These are phyloP conservation scores for Drosophila prostipennis DNA, from an alignment of 2,888 invertebrate species.

Conservation along the genomic window DNA sequence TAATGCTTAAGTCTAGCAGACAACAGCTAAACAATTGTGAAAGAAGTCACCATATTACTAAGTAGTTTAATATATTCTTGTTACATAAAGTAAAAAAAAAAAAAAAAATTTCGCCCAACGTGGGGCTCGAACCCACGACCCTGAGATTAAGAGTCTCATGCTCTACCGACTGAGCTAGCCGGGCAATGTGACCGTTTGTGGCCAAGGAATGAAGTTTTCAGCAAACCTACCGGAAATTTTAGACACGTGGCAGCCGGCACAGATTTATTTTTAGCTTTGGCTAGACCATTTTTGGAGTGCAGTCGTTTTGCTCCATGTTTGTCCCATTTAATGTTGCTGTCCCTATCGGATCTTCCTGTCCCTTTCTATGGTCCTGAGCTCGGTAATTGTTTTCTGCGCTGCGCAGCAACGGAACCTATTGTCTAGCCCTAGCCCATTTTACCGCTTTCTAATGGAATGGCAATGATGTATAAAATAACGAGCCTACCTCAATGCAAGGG, in stretches of 20 bases:
- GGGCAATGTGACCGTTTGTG: slow-evolving; percentile 45
- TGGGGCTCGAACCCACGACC: slow-evolving; percentile 81
- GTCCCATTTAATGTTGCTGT: neutral
- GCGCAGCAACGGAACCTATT: too few species aligned
- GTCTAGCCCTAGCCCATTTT: too few species aligned
- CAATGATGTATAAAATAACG: too few species aligned
- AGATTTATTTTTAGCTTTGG: slow-evolving; percentile 34
- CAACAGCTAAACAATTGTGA: too few species aligned
- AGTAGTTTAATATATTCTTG: too few species aligned
- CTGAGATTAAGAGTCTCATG: slow-evolving; percentile 79
- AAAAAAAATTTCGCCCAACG: slow-evolving; percentile 78
- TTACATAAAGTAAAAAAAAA: neutral
- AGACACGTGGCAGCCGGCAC: neutral
- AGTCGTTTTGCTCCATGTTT: neutral
- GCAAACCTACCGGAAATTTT: neutral
- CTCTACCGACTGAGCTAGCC: slow-evolving; percentile 80
- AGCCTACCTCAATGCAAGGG: neutral
- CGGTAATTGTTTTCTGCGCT: too few species aligned
- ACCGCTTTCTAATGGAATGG: too few species aligned
- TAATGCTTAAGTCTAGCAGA: too few species aligned
- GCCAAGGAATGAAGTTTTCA: neutral
- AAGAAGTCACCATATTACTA: too few species aligned
- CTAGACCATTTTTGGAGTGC: slow-evolving; percentile 21
- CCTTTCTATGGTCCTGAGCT: too few species aligned
- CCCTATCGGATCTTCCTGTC: too few species aligned